A percentile compares a stretch with the other conserved stretches of the same genome.
Conservation (phyloP, 1,140 invertebrate genomes). For the Trissolcus basalis region DNA sequence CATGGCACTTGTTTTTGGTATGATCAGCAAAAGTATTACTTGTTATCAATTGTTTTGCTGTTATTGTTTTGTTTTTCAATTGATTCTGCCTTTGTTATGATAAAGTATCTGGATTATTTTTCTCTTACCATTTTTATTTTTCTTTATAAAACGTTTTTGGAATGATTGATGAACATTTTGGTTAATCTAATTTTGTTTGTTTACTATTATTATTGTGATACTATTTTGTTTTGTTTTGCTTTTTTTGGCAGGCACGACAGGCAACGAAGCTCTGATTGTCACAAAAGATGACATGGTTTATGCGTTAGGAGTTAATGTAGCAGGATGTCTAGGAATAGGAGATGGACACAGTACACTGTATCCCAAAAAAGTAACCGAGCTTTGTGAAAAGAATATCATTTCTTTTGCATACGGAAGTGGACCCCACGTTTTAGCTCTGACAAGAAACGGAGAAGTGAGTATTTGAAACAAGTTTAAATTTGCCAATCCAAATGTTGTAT, state of each 20-base stretch:
- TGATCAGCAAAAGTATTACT: slow-evolving; percentile 15
- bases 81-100: slow-evolving; percentile 11
- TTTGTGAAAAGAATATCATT: slow-evolving; percentile 80
- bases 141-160: too few species aligned
- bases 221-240: slow-evolving; percentile 6
- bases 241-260: slow-evolving; percentile 73
- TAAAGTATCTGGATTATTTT: not conserved
- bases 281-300: slow-evolving; percentile 81
- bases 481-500: too few species aligned
- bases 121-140: too few species aligned
- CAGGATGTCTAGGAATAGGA: slow-evolving; percentile 80
- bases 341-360: slow-evolving; percentile 77
- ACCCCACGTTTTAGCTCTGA: slow-evolving; percentile 81
- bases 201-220: not conserved
- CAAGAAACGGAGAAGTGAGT: slow-evolving; percentile 77
- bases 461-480: too few species aligned
- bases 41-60: not conserved
- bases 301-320: slow-evolving; percentile 79
- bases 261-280: slow-evolving; percentile 81
- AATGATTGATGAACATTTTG: too few species aligned
- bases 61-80: slow-evolving; percentile 9
- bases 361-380: slow-evolving; percentile 78
- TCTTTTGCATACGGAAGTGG: slow-evolving; percentile 82
- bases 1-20: slow-evolving; percentile 80
- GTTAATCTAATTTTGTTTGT: not conserved